These are phyloP conservation scores for Melanchra persicariae DNA, from an alignment of 2,888 invertebrate genomes.

Conservation along the genomic window DNA sequence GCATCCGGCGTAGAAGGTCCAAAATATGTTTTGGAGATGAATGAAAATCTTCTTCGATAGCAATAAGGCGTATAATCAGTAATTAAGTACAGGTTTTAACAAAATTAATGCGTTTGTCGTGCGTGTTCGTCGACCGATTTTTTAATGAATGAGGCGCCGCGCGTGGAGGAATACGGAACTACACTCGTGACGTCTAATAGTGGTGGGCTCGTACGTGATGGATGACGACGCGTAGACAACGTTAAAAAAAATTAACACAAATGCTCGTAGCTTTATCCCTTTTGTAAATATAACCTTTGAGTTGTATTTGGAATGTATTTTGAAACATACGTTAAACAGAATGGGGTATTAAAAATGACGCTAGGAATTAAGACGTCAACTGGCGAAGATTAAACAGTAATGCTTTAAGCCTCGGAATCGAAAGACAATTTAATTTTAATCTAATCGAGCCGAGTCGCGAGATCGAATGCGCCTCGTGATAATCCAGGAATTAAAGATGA, in stretches of 20 bases:
- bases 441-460: conserved; percentile 46
- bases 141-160: no score
- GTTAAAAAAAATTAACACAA: conserved; percentile 42
- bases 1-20: no score
- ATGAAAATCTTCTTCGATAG: no score
- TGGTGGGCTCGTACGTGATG: no score
- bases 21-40: no score
- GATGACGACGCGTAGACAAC: no score
- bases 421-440: conserved; percentile 65
- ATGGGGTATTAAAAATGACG: conserved; percentile 44
- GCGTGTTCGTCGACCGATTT: no score
- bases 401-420: conserved; percentile 55
- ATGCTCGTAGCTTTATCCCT: conserved; percentile 23
- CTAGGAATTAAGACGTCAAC: conserved; percentile 51
- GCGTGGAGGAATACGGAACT: no score
- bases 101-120: no score
- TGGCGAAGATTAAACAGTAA: conserved; percentile 59
- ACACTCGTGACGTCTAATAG: no score
- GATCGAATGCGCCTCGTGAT: conserved; percentile 51
- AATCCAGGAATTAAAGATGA: conserved; percentile 57
- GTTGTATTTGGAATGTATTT: not conserved
- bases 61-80: no score
- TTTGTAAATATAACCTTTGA: conserved; percentile 29
- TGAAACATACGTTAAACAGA: conserved; percentile 28
- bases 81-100: no score